Base-by-base conservation (phyloP, 2,113 vertebrate species). In the Sander vitreus region DNA sequence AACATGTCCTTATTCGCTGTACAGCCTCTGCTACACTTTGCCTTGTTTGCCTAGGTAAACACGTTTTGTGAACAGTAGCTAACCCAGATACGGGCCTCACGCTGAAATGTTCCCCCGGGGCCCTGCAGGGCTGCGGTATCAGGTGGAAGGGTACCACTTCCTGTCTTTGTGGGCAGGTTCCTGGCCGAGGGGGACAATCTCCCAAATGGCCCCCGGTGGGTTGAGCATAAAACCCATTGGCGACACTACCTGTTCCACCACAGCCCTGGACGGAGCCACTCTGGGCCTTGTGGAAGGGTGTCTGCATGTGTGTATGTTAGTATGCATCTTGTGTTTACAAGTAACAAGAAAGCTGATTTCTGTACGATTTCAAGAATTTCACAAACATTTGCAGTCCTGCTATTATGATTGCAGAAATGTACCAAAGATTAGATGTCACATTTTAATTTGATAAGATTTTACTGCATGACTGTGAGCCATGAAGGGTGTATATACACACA, bases 101-200 rank as follows among this genome's bases (percentile, higher is more conserved):
- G 1, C 68, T 88, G 62, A 89, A 89, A 89, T 55, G 72, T 88
- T 83, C 3, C 90, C 58, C 12, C 0, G 2, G 65, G 81, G 77
- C 77, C 45, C 27, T 48, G 83, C 86, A 57, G 71, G 13, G 53
- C 76, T 73, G 85, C 43, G 9, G 59, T 92, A 89, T 88, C 76
- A 89, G 83, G 87, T 90, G 78, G 78, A 93, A 89, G 83, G 85
- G 84, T 84, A 85, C 58, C 65, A 63, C 73, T 93, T 93, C 82
- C 84, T 66, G 88, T 88, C 91, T 93, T 94, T 90, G 90, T 90
- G 23, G 84, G 72, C 88, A 83, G 60, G 85, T 93, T 93, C 88
- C 89, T 80, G 90, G 87, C 85, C 63, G 8, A 83, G 54, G 30
- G 81, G 76, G 80, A 78, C 86, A 85, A 64, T 85, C 78, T 85